Evolutionary conservation across 2,797 vertebrate genomes (phyloP), one percentile per base, ranked within the genome.

Genomic region (Chaunax sp.): DNA sequence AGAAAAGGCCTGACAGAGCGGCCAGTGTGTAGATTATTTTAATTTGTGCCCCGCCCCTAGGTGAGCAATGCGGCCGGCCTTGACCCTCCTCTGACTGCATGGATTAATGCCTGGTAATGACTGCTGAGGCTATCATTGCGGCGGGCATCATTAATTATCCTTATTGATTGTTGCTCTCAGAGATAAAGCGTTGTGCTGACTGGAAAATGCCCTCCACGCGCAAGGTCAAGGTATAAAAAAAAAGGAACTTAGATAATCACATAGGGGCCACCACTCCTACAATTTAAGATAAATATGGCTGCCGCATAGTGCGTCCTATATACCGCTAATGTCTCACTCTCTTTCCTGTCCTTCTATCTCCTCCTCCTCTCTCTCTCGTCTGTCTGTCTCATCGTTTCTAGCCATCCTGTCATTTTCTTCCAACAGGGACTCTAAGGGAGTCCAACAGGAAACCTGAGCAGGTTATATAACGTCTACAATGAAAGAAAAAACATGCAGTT

Each of bases 131-230:
- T 96, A 96, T 98, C 96, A 97, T 96, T 96, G 96, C 95, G 94
- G 95, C 95, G 95, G 96, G 97, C 97, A 97, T 98, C 97, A 98
- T 99, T 99, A 99, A 99, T 99, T 99, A 98, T 98, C 97, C 95
- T 97, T 98, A 98, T 99, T 98, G 98, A 98, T 98, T 97, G 96
- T 94, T 96, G 95, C 96, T 96, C 95, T 97, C 96, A 95, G 94
- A 98, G 97, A 97, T 97, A 97, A 98, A 98, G 96, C 95, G 95
- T 96, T 98, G 94, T 97, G 97, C 97, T 98, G 97, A 99, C 97
- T 97, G 95, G 95, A 96, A 98, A 97, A 96, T 96, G 96, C 96
- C 95, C 95, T 93, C 93, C 94, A 95, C 90, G 85, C 92, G 81
- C 96, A 99, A 99, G 98, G 98, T 98, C 97, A 98, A 96, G 94